These are phyloP conservation scores for honey bee (Apis mellifera) DNA, from an alignment of 1,140 invertebrate species.

Conservation along the genomic window Amel_HAv3.1 CM009938.2:3811501-3812000, in stretches of 20 bases:
- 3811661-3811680: slow-evolving; percentile 37
- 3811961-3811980: not conserved
- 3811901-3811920: not conserved
- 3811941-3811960: too few relatives aligned
- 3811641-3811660: not conserved
- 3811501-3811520: too few relatives aligned
- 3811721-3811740: slow-evolving; percentile 15
- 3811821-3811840: slow-evolving; percentile 39
- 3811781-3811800: slow-evolving; percentile 29
- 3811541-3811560: too few relatives aligned
- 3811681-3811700: slow-evolving; percentile 41
- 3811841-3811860: not conserved
- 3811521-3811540: too few relatives aligned
- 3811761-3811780: slow-evolving; percentile 8
- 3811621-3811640: not conserved
- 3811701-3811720: slow-evolving; percentile 12
- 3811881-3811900: too few relatives aligned
- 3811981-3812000: not conserved
- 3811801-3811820: slow-evolving; percentile 13
- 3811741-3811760: slow-evolving; percentile 42
- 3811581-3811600: too few relatives aligned
- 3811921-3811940: not conserved
- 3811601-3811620: too few relatives aligned
- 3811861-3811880: not conserved
- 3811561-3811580: too few relatives aligned